Evolutionary conservation across 2,888 invertebrate genomes (phyloP).

Genomic region (Amaurobius ferox): DNA sequence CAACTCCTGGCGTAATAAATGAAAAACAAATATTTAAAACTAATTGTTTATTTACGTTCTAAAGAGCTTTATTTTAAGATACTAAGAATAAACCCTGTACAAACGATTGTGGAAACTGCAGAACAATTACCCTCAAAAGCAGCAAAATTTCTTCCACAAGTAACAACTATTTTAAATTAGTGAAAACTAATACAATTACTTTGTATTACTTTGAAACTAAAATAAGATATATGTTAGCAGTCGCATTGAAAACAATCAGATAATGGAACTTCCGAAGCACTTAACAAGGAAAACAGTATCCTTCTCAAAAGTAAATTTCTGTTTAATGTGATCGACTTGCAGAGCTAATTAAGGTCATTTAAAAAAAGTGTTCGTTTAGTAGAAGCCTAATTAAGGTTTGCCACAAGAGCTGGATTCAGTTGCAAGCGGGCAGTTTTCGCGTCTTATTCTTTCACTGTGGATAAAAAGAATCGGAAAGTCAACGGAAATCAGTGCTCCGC

Average conservation of each 20-base stretch:
- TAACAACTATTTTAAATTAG: no score
- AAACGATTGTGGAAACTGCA: no score
- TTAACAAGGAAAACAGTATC: not conserved
- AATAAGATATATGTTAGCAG: not conserved
- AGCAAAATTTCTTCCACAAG: no score
- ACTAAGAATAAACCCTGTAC: no score
- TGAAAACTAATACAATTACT: no score
- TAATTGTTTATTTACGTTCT: no score
- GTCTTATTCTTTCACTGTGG: not conserved
- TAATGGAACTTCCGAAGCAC: not conserved
- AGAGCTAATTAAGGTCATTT: not conserved
- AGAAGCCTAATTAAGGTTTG: not conserved
- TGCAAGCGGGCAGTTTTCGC: not conserved
- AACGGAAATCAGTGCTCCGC: not conserved
- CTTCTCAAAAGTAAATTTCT: not conserved
- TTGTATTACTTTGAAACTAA: no score
- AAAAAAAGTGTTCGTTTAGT: not conserved
- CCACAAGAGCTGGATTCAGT: not conserved
- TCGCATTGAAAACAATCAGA: not conserved
- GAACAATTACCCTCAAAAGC: no score
- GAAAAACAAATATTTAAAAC: no score
- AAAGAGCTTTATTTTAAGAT: no score
- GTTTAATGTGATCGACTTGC: conserved; percentile 5
- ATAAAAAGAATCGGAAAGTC: not conserved
- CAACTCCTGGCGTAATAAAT: no score